These are phyloP conservation scores for Vulpes ferrilata DNA, from an alignment of 2,113 vertebrate species.

Conservation along the genomic window DNA sequence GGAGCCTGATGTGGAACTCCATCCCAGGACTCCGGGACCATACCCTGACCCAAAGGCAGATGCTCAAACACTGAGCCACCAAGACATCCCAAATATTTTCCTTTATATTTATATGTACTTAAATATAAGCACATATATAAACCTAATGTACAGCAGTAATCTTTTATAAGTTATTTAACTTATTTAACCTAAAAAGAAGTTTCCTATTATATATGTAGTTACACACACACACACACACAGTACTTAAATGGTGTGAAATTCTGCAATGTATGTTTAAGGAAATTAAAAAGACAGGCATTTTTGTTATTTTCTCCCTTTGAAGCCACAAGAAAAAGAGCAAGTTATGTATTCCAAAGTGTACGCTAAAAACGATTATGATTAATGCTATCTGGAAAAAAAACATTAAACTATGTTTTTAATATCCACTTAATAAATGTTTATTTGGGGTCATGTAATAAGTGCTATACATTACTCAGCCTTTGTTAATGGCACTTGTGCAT, in stretches of 20 bases:
- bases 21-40: too few species aligned
- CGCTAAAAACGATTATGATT: background rate
- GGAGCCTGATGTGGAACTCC: too few species aligned
- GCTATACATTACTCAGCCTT: background rate
- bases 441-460: background rate
- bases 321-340: constrained; percentile 17
- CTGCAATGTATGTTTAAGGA: background rate
- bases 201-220: background rate
- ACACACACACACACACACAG: background rate
- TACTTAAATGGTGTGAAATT: background rate
- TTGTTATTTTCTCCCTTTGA: constrained; percentile 21
- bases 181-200: background rate
- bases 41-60: too few species aligned
- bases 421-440: constrained; percentile 12
- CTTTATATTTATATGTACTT: background rate
- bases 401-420: background rate
- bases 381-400: background rate
- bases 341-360: background rate
- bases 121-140: background rate
- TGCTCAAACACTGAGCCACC: too few species aligned
- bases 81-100: background rate
- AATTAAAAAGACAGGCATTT: background rate
- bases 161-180: background rate
- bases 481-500: background rate
- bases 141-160: background rate